These are phyloP conservation scores for Synergus itoensis DNA, from an alignment of 2,888 invertebrate species.

Conservation along the genomic window DNA sequence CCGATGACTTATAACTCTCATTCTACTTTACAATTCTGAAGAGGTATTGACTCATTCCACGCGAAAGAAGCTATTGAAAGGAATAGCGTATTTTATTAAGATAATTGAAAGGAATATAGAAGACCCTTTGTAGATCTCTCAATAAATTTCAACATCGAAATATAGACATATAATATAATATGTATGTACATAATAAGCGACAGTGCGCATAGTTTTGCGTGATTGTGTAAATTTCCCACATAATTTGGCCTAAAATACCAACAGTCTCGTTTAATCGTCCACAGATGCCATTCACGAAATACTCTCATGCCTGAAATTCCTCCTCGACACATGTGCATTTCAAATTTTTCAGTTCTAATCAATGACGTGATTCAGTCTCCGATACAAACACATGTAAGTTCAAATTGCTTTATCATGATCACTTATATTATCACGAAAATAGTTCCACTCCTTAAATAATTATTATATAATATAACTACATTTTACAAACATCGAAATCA, in stretches of 20 bases:
- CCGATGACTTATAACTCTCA: slow-evolving; percentile 33
- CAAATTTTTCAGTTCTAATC: slow-evolving; percentile 19
- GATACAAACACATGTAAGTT: background rate
- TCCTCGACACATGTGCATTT: slow-evolving; percentile 49
- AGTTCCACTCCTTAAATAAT: too few species aligned
- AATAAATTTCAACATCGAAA: slow-evolving; percentile 42
- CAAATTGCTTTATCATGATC: background rate
- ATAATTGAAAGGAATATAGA: background rate
- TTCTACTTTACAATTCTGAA: slow-evolving; percentile 41
- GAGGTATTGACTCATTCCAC: slow-evolving; percentile 19
- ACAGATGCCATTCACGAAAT: slow-evolving; percentile 53
- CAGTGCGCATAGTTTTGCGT: slow-evolving; percentile 54
- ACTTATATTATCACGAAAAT: background rate
- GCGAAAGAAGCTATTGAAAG: slow-evolving; percentile 11
- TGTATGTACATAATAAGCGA: slow-evolving; percentile 43
- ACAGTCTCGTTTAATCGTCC: slow-evolving; percentile 56
- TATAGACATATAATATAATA: slow-evolving; percentile 43
- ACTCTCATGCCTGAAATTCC: slow-evolving; percentile 50
- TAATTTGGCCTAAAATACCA: slow-evolving; percentile 56
- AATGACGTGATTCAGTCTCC: slow-evolving; percentile 11
- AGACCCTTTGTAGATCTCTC: too few species aligned
- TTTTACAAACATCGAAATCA: too few species aligned
- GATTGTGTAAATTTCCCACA: slow-evolving; percentile 55
- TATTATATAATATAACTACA: too few species aligned
- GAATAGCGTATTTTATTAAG: background rate